A percentile compares a stretch with the other conserved stretches of the same genome.
phyloP scores from a whole-genome alignment of 2,113 vertebrate genomes.

The Dromas ardeola region DNA sequence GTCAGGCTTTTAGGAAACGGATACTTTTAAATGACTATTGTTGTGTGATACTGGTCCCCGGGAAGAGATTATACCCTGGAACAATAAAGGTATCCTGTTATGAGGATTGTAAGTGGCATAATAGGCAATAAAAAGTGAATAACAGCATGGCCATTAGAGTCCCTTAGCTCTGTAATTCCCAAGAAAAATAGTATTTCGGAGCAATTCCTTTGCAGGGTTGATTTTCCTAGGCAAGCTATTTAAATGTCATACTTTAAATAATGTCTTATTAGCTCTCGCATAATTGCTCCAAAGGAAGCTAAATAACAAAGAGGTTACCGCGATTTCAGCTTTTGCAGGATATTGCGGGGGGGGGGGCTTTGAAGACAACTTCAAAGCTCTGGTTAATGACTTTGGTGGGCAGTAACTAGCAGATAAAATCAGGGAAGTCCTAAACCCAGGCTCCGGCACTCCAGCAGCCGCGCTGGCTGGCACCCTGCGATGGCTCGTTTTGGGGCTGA shows the following conservation, averaged over 20 bases:
- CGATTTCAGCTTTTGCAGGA: not conserved
- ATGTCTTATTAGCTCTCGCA: not conserved
- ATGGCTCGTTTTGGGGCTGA: not conserved
- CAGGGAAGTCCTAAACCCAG: not conserved
- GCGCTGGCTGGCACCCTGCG: rapidly evolving
- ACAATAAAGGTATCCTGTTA: not conserved
- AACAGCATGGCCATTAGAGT: not conserved
- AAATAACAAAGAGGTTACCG: not conserved
- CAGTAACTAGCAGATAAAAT: not conserved
- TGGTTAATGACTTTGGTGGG: not conserved
- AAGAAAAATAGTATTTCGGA: not conserved
- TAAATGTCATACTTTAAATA: not conserved
- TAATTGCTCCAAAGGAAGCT: not conserved
- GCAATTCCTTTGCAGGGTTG: not conserved
- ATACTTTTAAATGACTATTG: not conserved
- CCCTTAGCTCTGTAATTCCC: not conserved
- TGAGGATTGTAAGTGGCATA: not conserved
- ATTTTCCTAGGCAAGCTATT: not conserved
- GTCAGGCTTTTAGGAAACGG: not conserved
- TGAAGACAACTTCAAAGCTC: not conserved
- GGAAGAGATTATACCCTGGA: not conserved
- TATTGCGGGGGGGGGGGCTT: not conserved
- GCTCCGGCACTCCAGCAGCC: not conserved
- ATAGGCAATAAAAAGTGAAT: not conserved
- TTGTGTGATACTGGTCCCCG: not conserved